Percentiles rank a stretch among this genome's conserved stretches.
These are phyloP conservation scores for Neomorphus geoffroyi DNA, from an alignment of 2,797 vertebrate species.

Conservation along the genomic window DNA sequence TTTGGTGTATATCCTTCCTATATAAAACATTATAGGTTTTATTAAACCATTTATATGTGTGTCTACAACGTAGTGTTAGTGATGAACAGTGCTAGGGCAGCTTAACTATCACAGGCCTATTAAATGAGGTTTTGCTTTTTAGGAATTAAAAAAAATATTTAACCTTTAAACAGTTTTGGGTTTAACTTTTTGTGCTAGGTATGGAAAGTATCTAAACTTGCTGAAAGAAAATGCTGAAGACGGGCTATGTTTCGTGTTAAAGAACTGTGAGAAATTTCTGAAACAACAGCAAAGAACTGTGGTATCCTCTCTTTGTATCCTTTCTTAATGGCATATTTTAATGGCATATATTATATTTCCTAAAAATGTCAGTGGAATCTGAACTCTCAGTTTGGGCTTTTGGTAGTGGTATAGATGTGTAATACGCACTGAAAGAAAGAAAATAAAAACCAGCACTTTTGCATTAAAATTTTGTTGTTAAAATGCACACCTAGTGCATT, in stretches of 20 bases:
- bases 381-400: background rate
- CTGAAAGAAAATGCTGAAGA: constrained; percentile 78
- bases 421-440: background rate
- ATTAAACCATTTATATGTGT: background rate
- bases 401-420: background rate
- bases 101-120: background rate
- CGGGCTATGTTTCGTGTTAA: constrained; percentile 81
- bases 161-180: background rate
- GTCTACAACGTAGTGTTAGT: background rate
- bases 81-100: background rate
- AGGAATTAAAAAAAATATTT: background rate
- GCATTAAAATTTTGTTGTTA: background rate
- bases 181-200: constrained; percentile 76
- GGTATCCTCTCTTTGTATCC: constrained; percentile 87
- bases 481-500: background rate
- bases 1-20: background rate
- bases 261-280: constrained; percentile 83
- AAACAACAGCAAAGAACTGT: constrained; percentile 79
- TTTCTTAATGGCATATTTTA: constrained; percentile 58
- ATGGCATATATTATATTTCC: background rate
- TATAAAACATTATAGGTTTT: background rate
- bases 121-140: background rate
- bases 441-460: background rate
- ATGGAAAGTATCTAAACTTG: constrained; percentile 84
- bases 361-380: background rate